A percentile compares a stretch with the other conserved stretches of the same genome.
These are phyloP conservation scores for Sialis fuliginosa DNA, from an alignment of 2,888 invertebrate genomes.

Conservation along the genomic window DNA sequence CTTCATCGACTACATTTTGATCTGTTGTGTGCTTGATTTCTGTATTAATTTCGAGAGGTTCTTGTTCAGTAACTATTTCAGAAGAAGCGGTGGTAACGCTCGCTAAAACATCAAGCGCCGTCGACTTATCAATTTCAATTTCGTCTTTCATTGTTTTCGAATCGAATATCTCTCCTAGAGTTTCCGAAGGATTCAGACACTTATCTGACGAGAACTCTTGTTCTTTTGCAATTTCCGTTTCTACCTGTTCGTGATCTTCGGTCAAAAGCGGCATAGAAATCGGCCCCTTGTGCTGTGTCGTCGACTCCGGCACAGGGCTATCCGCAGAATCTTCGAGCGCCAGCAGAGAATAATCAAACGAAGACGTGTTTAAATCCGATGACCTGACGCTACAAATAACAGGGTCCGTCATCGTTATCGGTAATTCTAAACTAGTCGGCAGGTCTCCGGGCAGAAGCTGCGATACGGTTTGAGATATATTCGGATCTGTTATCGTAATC, in stretches of 20 bases:
- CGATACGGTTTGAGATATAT: constrained; percentile 37
- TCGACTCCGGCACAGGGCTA: constrained; percentile 18
- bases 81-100: constrained; percentile 5
- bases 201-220: constrained; percentile 3
- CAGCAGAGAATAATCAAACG: constrained; percentile 21
- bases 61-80: background rate
- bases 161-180: background rate
- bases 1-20: background rate
- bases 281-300: constrained; percentile 23
- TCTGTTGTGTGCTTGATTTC: constrained; percentile 1
- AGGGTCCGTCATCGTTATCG: constrained; percentile 53
- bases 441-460: constrained; percentile 19
- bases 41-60: background rate
- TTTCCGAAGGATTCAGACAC: background rate
- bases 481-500: constrained; percentile 59
- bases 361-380: constrained; percentile 15
- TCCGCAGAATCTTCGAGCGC: constrained; percentile 18
- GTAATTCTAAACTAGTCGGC: constrained; percentile 36
- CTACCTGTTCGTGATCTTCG: constrained; percentile 22
- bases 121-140: constrained; percentile 1
- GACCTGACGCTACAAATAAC: constrained; percentile 33
- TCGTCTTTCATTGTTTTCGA: background rate
- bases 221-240: constrained; percentile 11
- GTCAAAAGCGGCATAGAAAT: constrained; percentile 42
- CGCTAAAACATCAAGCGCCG: constrained; percentile 3